Percentiles rank a stretch among this genome's conserved stretches.
Conservation (phyloP, 2,113 vertebrate species). For the Prunella himalayana region DNA sequence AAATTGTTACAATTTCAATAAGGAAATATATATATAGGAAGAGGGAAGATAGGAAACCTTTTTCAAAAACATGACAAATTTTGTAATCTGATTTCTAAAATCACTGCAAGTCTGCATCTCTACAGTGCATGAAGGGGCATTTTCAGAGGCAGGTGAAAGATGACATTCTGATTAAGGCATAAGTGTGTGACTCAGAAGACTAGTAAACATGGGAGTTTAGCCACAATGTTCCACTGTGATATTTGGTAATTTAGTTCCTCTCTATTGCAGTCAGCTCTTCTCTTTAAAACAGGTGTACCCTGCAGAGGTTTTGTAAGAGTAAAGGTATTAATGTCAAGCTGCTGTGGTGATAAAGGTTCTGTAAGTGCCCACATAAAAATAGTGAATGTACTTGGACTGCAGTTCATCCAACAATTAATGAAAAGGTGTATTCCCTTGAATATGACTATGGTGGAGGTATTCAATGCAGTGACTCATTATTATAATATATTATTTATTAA, state of each 20-base stretch:
- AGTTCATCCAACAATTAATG: neutral
- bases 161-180: neutral
- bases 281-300: neutral
- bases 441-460: neutral
- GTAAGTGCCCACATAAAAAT: neutral
- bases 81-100: neutral
- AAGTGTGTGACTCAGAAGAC: neutral
- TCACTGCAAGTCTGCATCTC: neutral
- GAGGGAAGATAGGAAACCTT: neutral
- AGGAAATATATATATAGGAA: neutral
- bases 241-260: neutral
- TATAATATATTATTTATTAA: neutral
- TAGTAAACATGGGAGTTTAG: neutral
- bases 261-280: neutral
- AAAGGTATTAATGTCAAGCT: neutral
- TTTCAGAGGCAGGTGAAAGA: neutral
- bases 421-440: neutral
- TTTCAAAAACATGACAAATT: neutral
- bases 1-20: neutral
- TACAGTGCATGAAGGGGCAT: neutral
- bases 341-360: neutral
- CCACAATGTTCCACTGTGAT: neutral
- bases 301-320: neutral
- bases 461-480: neutral
- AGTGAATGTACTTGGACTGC: neutral